phyloP scores from a whole-genome alignment of 2,888 invertebrate genomes.

The Pteria penguin region DNA sequence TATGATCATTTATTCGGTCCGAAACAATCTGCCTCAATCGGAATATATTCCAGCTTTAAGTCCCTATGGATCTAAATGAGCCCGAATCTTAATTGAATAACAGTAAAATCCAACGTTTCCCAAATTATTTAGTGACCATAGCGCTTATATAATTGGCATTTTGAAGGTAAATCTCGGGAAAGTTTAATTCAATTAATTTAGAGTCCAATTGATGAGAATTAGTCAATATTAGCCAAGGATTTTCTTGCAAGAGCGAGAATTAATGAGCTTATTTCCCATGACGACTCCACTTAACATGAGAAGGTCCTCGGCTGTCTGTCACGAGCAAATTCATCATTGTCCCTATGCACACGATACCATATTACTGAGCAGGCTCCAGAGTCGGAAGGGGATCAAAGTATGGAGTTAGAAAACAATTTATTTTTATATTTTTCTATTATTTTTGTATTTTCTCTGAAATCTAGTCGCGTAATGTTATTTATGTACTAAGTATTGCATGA shows the following conservation, averaged over 20 bases:
- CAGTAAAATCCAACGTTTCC: constrained; percentile 32
- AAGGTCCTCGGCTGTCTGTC: constrained; percentile 30
- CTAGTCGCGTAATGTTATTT: no score
- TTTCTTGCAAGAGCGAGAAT: constrained; percentile 10
- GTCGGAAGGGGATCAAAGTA: not conserved
- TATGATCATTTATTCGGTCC: no score
- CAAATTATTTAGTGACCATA: constrained; percentile 23
- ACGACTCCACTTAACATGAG: constrained; percentile 6
- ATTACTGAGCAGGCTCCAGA: not conserved
- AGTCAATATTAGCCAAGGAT: constrained; percentile 37
- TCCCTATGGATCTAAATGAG: no score
- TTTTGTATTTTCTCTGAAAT: no score
- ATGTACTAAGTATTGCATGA: no score
- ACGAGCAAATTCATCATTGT: not conserved
- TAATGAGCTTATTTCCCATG: constrained; percentile 32
- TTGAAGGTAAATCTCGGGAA: constrained; percentile 38
- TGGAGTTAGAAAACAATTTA: not conserved
- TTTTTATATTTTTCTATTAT: no score
- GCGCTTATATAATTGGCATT: constrained; percentile 47
- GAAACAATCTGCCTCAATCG: no score
- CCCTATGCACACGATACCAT: not conserved
- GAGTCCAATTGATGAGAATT: constrained; percentile 36
- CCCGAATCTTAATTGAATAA: constrained; percentile 30
- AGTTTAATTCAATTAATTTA: constrained; percentile 45
- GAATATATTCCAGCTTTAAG: no score